phyloP scores from a whole-genome alignment of 2,888 invertebrate genomes.

The Merodon equestris region DNA sequence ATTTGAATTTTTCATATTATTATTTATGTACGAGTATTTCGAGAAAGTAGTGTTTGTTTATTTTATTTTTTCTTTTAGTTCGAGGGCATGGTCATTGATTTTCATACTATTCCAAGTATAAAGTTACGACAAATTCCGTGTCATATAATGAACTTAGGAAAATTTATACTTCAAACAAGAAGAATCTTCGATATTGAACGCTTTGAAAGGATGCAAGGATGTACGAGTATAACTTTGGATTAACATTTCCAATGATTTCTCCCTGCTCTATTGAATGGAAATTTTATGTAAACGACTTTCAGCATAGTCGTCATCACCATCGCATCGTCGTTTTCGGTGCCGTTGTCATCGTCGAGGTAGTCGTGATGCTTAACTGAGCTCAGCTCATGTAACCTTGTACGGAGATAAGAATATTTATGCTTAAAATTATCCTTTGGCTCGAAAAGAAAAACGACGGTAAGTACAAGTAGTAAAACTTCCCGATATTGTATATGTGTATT shows the following conservation, averaged over 20 bases:
- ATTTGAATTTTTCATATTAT: constrained; percentile 60
- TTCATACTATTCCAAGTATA: constrained; percentile 43
- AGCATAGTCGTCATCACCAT: constrained; percentile 42
- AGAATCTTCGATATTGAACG: constrained; percentile 63
- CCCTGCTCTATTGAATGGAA: constrained; percentile 59
- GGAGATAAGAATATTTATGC: constrained; percentile 62
- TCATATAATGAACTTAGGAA: constrained; percentile 61
- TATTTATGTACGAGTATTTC: constrained; percentile 61
- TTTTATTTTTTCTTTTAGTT: constrained; percentile 32
- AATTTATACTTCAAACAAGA: constrained; percentile 52
- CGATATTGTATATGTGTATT: constrained; percentile 48
- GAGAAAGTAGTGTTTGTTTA: constrained; percentile 10
- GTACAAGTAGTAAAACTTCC: constrained; percentile 42
- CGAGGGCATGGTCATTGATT: constrained; percentile 66
- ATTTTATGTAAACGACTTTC: constrained; percentile 68
- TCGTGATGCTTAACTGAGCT: constrained; percentile 60
- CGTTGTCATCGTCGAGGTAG: constrained; percentile 23
- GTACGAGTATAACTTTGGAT: constrained; percentile 61
- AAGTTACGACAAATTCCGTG: constrained; percentile 62
- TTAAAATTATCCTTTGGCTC: constrained; percentile 55
- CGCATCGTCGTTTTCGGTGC: constrained; percentile 18
- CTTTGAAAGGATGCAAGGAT: constrained; percentile 58
- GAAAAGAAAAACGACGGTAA: constrained; percentile 3
- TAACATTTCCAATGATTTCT: constrained; percentile 66
- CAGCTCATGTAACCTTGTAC: constrained; percentile 62